Percentiles rank a stretch among this genome's conserved stretches.
Evolutionary conservation across 2,113 vertebrate species (phyloP).

Genomic region (Lophochroa leadbeateri): DNA sequence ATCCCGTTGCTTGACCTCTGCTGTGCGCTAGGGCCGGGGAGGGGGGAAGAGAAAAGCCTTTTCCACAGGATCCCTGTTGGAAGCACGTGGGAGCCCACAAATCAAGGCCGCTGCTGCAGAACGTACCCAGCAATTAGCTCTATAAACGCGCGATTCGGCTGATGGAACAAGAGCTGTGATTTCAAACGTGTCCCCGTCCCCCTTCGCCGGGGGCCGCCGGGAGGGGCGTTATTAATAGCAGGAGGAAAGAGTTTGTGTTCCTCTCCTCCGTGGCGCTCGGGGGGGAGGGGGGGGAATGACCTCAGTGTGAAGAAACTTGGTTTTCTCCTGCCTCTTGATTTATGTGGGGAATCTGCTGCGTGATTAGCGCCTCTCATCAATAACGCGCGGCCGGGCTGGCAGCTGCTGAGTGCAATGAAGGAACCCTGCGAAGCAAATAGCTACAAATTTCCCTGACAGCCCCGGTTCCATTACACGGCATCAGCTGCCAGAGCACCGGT

Average conservation of each 20-base stretch:
- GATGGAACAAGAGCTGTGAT: background rate
- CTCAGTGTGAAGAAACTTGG: constrained; percentile 29
- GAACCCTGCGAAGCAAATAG: constrained; percentile 72
- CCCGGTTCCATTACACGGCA: constrained; percentile 71
- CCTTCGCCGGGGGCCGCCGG: background rate
- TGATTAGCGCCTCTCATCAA: constrained; percentile 80
- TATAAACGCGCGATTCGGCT: background rate
- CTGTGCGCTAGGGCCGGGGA: background rate
- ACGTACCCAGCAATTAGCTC: background rate
- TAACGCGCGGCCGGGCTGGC: constrained; percentile 71
- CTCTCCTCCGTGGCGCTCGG: background rate
- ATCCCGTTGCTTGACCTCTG: background rate
- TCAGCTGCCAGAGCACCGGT: constrained; percentile 78
- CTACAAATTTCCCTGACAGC: constrained; percentile 80
- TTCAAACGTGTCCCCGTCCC: background rate
- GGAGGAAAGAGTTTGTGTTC: background rate
- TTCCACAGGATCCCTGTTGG: background rate
- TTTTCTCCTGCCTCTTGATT: constrained; percentile 69
- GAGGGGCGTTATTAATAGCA: constrained; percentile 8
- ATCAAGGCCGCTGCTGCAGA: background rate
- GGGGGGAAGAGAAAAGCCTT: background rate
- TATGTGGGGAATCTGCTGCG: constrained; percentile 73
- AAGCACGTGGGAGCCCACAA: background rate
- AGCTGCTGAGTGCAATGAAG: constrained; percentile 77
- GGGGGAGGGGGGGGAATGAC: background rate